phyloP scores from a whole-genome alignment of 2,888 invertebrate species.

The Drosophila suboccidentalis region DNA sequence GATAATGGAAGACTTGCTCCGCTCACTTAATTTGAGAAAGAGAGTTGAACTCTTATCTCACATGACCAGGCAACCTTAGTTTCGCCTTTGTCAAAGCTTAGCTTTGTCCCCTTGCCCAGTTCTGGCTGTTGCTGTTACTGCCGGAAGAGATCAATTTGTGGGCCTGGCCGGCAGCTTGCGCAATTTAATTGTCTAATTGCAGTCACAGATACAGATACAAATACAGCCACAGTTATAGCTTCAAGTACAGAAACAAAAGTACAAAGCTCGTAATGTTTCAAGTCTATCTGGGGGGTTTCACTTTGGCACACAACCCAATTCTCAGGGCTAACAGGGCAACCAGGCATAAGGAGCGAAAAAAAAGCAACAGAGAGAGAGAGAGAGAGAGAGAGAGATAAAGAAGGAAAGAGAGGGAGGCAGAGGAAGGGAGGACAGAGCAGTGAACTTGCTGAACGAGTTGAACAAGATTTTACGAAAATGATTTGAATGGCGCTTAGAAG shows the following conservation, averaged over 20 bases:
- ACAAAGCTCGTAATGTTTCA: constrained; percentile 13
- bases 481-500: constrained; percentile 45
- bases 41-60: constrained; percentile 12
- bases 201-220: constrained; percentile 39
- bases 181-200: constrained; percentile 65
- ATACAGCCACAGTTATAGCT: constrained; percentile 4
- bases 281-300: constrained; percentile 6
- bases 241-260: constrained; percentile 9
- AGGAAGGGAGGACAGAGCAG: constrained; percentile 17
- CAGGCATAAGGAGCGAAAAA: constrained; percentile 10
- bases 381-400: constrained; percentile 2
- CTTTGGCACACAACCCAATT: constrained; percentile 28
- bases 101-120: constrained; percentile 29
- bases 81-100: constrained; percentile 28
- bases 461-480: constrained; percentile 41
- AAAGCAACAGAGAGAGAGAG: constrained; percentile 9
- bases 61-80: background rate
- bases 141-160: constrained; percentile 63
- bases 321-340: constrained; percentile 31
- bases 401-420: background rate
- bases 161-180: constrained; percentile 61
- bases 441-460: constrained; percentile 56
- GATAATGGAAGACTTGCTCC: background rate
- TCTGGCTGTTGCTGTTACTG: constrained; percentile 16
- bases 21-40: background rate